Conservation (phyloP, 2,888 invertebrate species). For the Hydrotaea diabolus region DNA sequence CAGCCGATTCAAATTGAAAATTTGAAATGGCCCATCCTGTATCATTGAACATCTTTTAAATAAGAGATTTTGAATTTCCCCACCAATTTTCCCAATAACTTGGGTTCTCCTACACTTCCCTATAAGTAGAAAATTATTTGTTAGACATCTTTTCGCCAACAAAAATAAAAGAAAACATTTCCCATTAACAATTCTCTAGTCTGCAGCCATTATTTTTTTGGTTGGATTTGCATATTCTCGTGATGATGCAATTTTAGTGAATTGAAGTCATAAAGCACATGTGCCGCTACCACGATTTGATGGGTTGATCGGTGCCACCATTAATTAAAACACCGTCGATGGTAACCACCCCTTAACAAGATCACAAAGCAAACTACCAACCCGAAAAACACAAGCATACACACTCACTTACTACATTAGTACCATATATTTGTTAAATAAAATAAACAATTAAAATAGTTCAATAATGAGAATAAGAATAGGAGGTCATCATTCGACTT, state of each 20-base stretch:
- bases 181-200: not conserved
- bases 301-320: too few species aligned
- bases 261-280: not conserved
- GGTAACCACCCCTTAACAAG: not conserved
- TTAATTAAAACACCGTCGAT: not conserved
- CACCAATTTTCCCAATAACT: too few species aligned
- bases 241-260: not conserved
- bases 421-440: conserved; percentile 32
- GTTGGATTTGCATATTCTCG: not conserved
- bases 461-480: conserved; percentile 17
- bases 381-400: not conserved
- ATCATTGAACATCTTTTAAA: too few species aligned
- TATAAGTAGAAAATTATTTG: too few species aligned
- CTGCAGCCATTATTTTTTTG: not conserved
- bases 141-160: not conserved
- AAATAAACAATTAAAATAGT: conserved; percentile 19
- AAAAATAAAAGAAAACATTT: too few species aligned
- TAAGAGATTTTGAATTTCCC: too few species aligned
- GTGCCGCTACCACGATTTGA: too few species aligned
- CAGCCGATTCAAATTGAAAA: too few species aligned
- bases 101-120: too few species aligned
- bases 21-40: too few species aligned
- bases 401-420: not conserved
- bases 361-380: not conserved
- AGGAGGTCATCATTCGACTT: conserved; percentile 22